Evolutionary conservation across 1,140 invertebrate species (phyloP), one percentile per base, ranked within the genome.

Genomic region (Sweltsa coloradensis): DNA sequence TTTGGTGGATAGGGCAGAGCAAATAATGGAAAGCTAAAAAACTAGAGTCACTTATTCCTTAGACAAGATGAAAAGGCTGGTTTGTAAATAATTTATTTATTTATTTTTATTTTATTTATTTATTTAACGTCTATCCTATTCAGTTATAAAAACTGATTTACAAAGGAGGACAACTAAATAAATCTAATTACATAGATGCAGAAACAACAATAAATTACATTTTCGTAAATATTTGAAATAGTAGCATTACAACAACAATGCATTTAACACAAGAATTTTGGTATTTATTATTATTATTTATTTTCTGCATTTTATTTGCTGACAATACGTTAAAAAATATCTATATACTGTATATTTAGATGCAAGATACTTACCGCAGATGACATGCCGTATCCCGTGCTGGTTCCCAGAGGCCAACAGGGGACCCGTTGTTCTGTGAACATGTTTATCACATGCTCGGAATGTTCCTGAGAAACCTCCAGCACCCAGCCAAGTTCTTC

Each of bases 401-500:
- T 77, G 23, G 60, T 62, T 34, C 95, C 95, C 58, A 98, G 81
- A 13, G 70, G 57, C 59, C 72, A 73, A 42, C 81, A 80, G n/a
- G 74, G 70, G 9, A 87, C 78, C 37, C 74, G 69, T 11, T 64
- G 60, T 0, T 65, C 59, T 9, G 73, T 64, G 54, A 83, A 92
- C 14, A 70, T 63, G 6, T 69, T 55, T 0, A 81, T 54, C 1
- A 90, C 78, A 37, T 73, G 61, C 0, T 74, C 58, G 3, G 78
- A 51, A 51, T 85, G 56, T 2, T 57, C 54, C 5, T 66, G 53
- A 6, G 61, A 57, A 0, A 95, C 75, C 75, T 98, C 93, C 9
- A 98, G 53, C n/a, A 97, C 65, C 70, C 92, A 85, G 5, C 92
- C 93, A 27, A 89, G 71, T 69, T 98, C 93, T 70, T 98, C 94